Conservation (phyloP, 2,113 vertebrate genomes). For the Nyctibius bracteatus region DNA sequence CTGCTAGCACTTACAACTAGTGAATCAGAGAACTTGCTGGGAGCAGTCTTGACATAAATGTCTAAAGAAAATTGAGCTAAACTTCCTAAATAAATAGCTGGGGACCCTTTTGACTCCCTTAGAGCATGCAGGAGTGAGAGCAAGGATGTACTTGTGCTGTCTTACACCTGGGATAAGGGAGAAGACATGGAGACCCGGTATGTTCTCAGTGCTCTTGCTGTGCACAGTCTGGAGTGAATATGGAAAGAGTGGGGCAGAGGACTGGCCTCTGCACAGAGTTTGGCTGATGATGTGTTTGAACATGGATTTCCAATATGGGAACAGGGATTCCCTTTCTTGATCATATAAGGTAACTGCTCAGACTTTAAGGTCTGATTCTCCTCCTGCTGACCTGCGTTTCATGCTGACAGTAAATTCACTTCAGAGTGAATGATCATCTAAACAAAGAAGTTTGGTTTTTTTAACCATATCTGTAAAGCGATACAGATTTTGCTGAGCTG, state of each 20-base stretch:
- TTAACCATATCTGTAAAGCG: background rate
- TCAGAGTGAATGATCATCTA: background rate
- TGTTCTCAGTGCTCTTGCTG: background rate
- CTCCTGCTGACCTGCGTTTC: background rate
- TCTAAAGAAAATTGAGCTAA: background rate
- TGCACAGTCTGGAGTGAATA: background rate
- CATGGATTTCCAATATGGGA: background rate
- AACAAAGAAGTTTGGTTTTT: background rate
- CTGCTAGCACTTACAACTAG: background rate
- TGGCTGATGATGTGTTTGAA: background rate
- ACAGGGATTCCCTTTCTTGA: background rate
- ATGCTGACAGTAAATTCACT: background rate
- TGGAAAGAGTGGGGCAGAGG: background rate
- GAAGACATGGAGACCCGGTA: background rate
- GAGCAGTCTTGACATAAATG: background rate
- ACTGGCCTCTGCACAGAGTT: background rate
- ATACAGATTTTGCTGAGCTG: background rate
- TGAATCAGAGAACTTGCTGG: background rate
- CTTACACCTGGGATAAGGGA: background rate
- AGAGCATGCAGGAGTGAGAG: background rate
- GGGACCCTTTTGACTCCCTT: background rate
- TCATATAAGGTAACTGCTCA: background rate
- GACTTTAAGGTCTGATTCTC: background rate
- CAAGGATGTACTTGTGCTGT: background rate
- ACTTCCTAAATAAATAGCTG: background rate